phyloP scores from a whole-genome alignment of 2,888 invertebrate genomes.

The Cyaniris semiargus region DNA sequence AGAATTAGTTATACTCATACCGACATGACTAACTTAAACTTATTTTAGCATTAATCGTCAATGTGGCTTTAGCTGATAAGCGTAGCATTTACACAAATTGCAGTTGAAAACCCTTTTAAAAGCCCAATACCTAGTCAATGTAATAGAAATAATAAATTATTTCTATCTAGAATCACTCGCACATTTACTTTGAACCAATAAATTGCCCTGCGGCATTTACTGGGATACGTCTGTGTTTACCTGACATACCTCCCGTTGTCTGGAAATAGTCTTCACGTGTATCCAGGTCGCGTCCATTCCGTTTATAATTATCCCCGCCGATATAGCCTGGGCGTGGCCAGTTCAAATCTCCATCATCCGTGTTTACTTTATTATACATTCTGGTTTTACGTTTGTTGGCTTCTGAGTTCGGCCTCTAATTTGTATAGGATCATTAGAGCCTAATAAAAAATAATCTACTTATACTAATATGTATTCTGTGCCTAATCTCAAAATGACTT shows the following conservation, averaged over 20 bases:
- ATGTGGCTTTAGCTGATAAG: no score
- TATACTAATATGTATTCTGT: no score
- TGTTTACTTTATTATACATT: not conserved
- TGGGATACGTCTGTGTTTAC: slow-evolving; percentile 9
- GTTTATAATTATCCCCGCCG: slow-evolving; percentile 69
- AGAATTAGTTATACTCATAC: no score
- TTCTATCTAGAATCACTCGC: not conserved
- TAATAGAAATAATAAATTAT: not conserved
- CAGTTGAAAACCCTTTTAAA: not conserved
- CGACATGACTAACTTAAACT: no score
- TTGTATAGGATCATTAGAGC: no score
- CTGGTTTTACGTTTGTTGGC: not conserved
- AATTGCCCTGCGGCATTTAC: not conserved
- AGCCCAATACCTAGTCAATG: not conserved
- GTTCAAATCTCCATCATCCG: not conserved
- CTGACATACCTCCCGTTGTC: slow-evolving; percentile 49
- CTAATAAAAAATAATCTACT: no score
- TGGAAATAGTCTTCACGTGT: slow-evolving; percentile 69
- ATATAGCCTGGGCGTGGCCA: slow-evolving; percentile 42
- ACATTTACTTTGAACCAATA: not conserved
- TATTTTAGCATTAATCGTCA: no score
- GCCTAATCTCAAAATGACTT: no score
- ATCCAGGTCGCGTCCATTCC: slow-evolving; percentile 69
- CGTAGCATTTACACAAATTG: no score
- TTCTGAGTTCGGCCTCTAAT: no score